Evolutionary conservation across 2,797 vertebrate species (phyloP).

Genomic region (Sebastes itinus): DNA sequence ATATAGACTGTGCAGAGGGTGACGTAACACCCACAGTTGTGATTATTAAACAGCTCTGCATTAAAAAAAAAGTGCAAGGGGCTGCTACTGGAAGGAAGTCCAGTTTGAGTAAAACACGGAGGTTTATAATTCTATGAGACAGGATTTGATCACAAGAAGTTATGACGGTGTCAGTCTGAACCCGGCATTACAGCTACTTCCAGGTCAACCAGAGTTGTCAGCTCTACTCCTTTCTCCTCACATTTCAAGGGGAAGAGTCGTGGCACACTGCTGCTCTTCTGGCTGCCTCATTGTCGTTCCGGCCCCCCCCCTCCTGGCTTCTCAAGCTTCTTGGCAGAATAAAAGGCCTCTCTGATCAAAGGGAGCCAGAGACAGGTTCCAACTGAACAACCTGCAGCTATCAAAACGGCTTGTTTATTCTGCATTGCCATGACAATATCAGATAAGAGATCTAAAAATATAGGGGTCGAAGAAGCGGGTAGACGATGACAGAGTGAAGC

Average conservation of each 20-base stretch:
- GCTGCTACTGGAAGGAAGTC: background rate
- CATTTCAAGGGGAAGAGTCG: background rate
- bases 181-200: background rate
- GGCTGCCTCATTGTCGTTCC: conserved; percentile 26
- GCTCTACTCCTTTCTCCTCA: background rate
- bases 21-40: too few species aligned
- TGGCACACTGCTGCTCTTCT: background rate
- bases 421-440: conserved; percentile 79
- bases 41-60: background rate
- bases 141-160: background rate
- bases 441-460: conserved; percentile 81
- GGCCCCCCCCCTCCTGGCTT: conserved; percentile 20
- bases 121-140: background rate
- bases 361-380: conserved; percentile 39
- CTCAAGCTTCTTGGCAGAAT: conserved; percentile 71
- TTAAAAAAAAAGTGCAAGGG: background rate
- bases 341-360: conserved; percentile 78
- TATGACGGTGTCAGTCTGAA: background rate
- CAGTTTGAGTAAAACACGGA: background rate
- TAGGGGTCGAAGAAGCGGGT: conserved; percentile 57
- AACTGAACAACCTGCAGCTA: conserved; percentile 59
- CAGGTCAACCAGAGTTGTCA: background rate
- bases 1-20: background rate
- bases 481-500: conserved; percentile 64
- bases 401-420: conserved; percentile 75